Percentiles rank a stretch among this genome's conserved stretches.
Evolutionary conservation across 2,888 invertebrate genomes (phyloP).

Genomic region (Cyclophora punctaria): DNA sequence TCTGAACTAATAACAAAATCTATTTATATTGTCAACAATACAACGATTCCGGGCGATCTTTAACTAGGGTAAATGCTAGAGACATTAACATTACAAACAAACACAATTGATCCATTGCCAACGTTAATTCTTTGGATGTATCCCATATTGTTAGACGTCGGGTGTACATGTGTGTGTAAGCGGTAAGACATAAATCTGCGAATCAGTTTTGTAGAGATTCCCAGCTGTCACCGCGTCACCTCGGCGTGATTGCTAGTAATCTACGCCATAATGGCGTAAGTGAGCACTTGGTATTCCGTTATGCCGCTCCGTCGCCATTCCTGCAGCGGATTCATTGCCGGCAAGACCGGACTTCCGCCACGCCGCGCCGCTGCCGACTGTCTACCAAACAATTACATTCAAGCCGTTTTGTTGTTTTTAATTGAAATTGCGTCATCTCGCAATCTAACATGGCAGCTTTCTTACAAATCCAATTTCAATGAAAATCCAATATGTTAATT

Average conservation of each 20-base stretch:
- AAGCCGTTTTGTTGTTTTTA: slow-evolving; percentile 57
- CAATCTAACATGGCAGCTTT: slow-evolving; percentile 17
- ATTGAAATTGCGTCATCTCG: slow-evolving; percentile 64
- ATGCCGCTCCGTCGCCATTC: slow-evolving; percentile 30
- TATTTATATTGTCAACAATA: no score
- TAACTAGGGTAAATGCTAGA: slow-evolving; percentile 11
- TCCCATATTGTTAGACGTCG: slow-evolving; percentile 19
- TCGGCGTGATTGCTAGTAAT: slow-evolving; percentile 42
- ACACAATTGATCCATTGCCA: slow-evolving; percentile 21
- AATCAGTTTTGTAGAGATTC: slow-evolving; percentile 23
- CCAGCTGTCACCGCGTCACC: slow-evolving; percentile 16
- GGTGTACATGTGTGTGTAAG: slow-evolving; percentile 13
- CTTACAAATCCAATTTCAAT: no score
- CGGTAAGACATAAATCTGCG: slow-evolving; percentile 15
- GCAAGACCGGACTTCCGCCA: slow-evolving; percentile 50
- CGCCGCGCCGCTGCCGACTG: slow-evolving; percentile 36
- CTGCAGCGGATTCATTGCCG: slow-evolving; percentile 28
- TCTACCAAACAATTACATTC: slow-evolving; percentile 48
- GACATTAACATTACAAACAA: slow-evolving; percentile 11
- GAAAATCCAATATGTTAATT: no score
- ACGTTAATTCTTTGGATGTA: slow-evolving; percentile 17
- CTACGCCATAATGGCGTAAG: slow-evolving; percentile 46
- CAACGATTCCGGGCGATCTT: slow-evolving; percentile 1
- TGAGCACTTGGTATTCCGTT: slow-evolving; percentile 18
- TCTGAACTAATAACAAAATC: no score